phyloP scores from a whole-genome alignment of 2,888 invertebrate genomes.

The Anthophora plumipes region DNA sequence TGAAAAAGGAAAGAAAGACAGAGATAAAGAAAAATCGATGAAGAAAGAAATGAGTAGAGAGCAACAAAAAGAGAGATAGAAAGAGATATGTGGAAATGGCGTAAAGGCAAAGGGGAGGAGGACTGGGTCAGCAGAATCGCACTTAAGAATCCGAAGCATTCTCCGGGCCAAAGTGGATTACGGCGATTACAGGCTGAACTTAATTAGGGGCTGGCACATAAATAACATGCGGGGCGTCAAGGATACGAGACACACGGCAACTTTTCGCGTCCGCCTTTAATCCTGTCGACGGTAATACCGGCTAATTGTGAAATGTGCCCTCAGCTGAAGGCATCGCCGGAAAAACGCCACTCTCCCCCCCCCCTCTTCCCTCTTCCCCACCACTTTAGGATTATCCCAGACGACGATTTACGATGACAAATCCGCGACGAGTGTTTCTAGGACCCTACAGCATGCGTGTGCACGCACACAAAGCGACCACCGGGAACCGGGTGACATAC shows the following conservation, averaged over 20 bases:
- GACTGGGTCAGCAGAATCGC: conserved; percentile 57
- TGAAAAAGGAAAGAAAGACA: too few species aligned
- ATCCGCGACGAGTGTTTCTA: conserved; percentile 50
- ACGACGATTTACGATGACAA: conserved; percentile 62
- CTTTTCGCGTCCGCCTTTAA: conserved; percentile 62
- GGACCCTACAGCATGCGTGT: not conserved
- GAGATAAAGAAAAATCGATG: too few species aligned
- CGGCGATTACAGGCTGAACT: conserved; percentile 63
- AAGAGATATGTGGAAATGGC: too few species aligned
- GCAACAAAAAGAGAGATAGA: too few species aligned
- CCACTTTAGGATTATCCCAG: conserved; percentile 36
- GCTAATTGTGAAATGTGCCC: conserved; percentile 65
- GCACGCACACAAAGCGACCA: not conserved
- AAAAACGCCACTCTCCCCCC: conserved; percentile 12
- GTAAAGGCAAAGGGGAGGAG: not conserved
- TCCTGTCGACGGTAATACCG: conserved; percentile 59
- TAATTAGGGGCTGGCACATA: conserved; percentile 70
- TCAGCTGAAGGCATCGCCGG: conserved; percentile 33
- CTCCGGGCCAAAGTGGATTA: conserved; percentile 69
- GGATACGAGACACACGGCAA: conserved; percentile 63
- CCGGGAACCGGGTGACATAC: conserved; percentile 24
- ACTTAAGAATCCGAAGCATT: conserved; percentile 57
- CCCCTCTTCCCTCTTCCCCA: not conserved
- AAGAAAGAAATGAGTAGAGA: too few species aligned
- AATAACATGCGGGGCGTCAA: conserved; percentile 67